Conservation (phyloP, 2,113 vertebrate species). For the Carassius carassius region DNA sequence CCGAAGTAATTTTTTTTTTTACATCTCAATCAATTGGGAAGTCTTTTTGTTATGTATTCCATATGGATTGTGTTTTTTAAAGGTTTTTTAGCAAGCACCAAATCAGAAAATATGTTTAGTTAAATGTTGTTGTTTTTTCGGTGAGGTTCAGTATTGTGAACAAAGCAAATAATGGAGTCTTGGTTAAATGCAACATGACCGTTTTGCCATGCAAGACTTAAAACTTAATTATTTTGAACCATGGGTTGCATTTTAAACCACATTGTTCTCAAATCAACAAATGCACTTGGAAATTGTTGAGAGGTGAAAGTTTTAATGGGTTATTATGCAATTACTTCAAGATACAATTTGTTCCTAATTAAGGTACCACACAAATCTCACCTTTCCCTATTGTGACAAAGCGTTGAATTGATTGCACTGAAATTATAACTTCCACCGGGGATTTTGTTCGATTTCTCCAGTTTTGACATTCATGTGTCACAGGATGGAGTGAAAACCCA, state of each 20-base stretch:
- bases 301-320: slow-evolving; percentile 48
- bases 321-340: slow-evolving; percentile 47
- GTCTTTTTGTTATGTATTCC: neutral
- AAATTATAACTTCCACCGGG: slow-evolving; percentile 30
- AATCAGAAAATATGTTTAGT: no score
- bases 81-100: neutral
- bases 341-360: slow-evolving; percentile 41
- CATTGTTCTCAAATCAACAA: slow-evolving; percentile 16
- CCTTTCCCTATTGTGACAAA: slow-evolving; percentile 29
- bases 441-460: slow-evolving; percentile 36
- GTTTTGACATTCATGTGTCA: slow-evolving; percentile 8
- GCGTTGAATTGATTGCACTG: slow-evolving; percentile 36
- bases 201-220: no score
- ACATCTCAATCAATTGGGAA: neutral
- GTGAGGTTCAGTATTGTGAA: no score
- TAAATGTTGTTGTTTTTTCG: no score
- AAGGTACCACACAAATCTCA: slow-evolving; percentile 34
- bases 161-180: no score
- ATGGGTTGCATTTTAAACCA: slow-evolving; percentile 10
- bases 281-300: slow-evolving; percentile 2
- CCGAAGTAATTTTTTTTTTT: neutral
- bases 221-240: neutral
- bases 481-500: no score
- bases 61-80: neutral
- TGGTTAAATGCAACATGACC: no score